Percentiles rank a stretch among this genome's conserved stretches.
Conservation (phyloP, 2,797 vertebrate species). For the Acipenser oxyrinchus region DNA sequence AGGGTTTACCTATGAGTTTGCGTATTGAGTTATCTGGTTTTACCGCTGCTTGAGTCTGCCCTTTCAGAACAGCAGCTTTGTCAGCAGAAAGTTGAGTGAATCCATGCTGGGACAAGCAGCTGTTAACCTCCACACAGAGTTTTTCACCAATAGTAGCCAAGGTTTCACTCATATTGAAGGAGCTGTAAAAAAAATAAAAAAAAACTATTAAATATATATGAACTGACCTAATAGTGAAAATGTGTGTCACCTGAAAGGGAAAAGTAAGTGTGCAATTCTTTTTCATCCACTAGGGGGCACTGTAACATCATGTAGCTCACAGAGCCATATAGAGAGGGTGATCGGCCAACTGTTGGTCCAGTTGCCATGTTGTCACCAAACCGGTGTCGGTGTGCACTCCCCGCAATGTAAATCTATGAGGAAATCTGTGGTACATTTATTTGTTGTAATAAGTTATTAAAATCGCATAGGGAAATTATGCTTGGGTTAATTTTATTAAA, state of each 20-base stretch:
- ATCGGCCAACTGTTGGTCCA: too few relatives aligned
- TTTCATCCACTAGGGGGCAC: slow-evolving; percentile 14
- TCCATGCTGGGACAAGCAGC: slow-evolving; percentile 71
- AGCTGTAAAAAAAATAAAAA: slow-evolving; percentile 43
- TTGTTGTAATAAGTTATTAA: too few relatives aligned
- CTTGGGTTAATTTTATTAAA: too few relatives aligned
- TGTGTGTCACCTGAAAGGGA: not conserved
- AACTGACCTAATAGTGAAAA: not conserved
- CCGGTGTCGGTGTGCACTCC: too few relatives aligned
- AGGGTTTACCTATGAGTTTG: slow-evolving; percentile 76
- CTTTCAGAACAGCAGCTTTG: slow-evolving; percentile 64
- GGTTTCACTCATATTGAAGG: slow-evolving; percentile 66
- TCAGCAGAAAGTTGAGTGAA: slow-evolving; percentile 61
- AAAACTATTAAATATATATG: not conserved
- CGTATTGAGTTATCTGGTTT: slow-evolving; percentile 71
- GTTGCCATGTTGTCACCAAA: too few relatives aligned
- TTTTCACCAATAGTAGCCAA: slow-evolving; percentile 74
- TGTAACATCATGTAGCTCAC: not conserved
- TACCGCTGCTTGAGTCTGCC: slow-evolving; percentile 72
- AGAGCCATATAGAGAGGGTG: too few relatives aligned
- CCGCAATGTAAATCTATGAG: too few relatives aligned
- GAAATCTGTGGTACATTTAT: too few relatives aligned
- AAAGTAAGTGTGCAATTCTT: not conserved
- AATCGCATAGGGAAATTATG: too few relatives aligned
- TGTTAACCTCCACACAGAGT: slow-evolving; percentile 74